These are phyloP conservation scores for Plecotus auritus DNA, from an alignment of 2,113 vertebrate species.

Conservation along the genomic window DNA sequence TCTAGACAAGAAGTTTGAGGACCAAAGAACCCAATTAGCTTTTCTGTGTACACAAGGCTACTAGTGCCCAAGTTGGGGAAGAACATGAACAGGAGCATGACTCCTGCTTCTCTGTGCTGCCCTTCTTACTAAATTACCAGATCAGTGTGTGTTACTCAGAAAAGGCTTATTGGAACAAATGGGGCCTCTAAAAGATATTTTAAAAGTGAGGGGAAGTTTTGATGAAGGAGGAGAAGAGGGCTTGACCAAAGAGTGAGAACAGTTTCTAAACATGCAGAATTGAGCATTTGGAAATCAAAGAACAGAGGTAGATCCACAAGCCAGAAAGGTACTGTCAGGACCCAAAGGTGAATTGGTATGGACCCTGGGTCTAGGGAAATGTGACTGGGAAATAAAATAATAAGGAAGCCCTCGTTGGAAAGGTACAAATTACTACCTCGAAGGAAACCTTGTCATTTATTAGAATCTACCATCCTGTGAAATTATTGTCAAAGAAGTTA, in stretches of 20 bases:
- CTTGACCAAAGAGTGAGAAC: background rate
- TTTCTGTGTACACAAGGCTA: accelerated
- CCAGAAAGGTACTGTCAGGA: background rate
- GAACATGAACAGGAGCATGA: accelerated
- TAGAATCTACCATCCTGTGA: background rate
- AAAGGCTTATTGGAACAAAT: background rate
- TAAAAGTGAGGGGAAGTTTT: background rate
- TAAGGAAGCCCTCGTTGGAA: background rate
- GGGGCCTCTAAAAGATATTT: background rate
- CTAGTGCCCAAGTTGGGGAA: background rate
- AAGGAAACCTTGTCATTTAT: background rate
- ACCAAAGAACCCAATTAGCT: background rate
- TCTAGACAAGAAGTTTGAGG: background rate
- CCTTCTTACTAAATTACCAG: background rate
- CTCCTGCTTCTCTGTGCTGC: background rate
- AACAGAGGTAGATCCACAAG: background rate
- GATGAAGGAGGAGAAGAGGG: background rate
- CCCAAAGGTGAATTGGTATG: background rate
- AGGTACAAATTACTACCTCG: background rate
- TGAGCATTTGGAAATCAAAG: background rate
- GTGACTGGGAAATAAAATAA: background rate
- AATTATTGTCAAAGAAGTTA: conserved; percentile 19
- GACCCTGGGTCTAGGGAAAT: background rate
- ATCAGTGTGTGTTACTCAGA: background rate
- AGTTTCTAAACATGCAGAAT: background rate